Evolutionary conservation across 2,797 vertebrate genomes (phyloP).

Genomic region (Syngnathus acus): DNA sequence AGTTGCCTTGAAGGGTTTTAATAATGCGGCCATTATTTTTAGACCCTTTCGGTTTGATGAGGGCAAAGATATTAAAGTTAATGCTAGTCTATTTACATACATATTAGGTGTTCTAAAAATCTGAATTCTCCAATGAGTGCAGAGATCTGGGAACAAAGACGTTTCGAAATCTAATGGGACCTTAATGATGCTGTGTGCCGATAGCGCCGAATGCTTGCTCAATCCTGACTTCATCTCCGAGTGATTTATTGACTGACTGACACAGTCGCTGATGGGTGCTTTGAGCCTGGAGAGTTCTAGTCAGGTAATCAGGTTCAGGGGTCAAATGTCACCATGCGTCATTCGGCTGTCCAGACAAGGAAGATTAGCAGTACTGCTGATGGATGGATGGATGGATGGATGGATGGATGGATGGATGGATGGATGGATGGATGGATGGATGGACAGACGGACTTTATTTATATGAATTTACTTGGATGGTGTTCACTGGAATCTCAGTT

Average conservation of each 20-base stretch:
- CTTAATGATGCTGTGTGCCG: slow-evolving; percentile 28
- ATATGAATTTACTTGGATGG: background rate
- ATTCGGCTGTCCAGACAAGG: slow-evolving; percentile 18
- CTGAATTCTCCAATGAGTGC: slow-evolving; percentile 62
- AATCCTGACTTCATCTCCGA: slow-evolving; percentile 24
- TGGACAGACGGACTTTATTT: no score
- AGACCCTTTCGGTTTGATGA: background rate
- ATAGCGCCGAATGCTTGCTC: slow-evolving; percentile 27
- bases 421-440: no score
- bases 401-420: background rate
- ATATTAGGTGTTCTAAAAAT: slow-evolving; percentile 66
- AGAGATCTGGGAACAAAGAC: slow-evolving; percentile 42
- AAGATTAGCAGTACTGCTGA: slow-evolving; percentile 18
- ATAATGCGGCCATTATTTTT: slow-evolving; percentile 2
- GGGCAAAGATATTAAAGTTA: background rate
- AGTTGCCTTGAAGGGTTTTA: slow-evolving; percentile 2
- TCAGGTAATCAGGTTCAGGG: slow-evolving; percentile 24
- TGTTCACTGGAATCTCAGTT: background rate
- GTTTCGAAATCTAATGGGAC: slow-evolving; percentile 33
- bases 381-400: background rate
- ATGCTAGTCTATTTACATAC: no score
- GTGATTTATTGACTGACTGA: slow-evolving; percentile 36
- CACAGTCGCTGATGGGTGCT: background rate
- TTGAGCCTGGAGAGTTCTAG: slow-evolving; percentile 14
- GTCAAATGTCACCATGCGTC: slow-evolving; percentile 29